phyloP scores from a whole-genome alignment of 2,113 vertebrate genomes.

The Gnathonemus echidnorhynchus region DNA sequence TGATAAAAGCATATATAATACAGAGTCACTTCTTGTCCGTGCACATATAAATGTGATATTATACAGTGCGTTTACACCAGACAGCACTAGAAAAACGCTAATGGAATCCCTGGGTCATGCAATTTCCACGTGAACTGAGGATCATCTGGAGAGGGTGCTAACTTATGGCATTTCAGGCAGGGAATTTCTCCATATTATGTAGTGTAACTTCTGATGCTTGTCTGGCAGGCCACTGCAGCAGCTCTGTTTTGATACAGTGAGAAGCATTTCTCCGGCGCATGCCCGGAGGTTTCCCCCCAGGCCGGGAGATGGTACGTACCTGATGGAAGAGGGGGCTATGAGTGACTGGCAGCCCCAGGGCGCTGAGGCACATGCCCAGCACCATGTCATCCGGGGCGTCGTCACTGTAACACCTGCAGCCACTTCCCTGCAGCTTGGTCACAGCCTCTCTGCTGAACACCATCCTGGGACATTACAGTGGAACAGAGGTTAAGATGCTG shows the following conservation, averaged over 20 bases:
- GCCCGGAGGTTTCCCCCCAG: not conserved
- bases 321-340: conserved; percentile 95
- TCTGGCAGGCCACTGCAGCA: not conserved
- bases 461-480: conserved; percentile 66
- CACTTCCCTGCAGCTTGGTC: conserved; percentile 70
- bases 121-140: not conserved
- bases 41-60: not conserved
- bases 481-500: not conserved
- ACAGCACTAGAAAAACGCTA: not conserved
- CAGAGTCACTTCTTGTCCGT: not conserved
- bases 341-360: conserved; percentile 79
- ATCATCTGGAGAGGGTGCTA: not conserved
- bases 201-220: not conserved
- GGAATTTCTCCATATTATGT: not conserved
- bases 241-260: not conserved
- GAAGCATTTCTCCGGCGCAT: not conserved
- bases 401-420: conserved; percentile 86
- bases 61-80: not conserved
- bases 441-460: conserved; percentile 85
- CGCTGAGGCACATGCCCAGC: conserved; percentile 91
- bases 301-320: conserved; percentile 49
- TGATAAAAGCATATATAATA: not conserved
- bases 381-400: conserved; percentile 96
- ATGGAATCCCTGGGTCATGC: not conserved
- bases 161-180: not conserved